Evolutionary conservation across 2,888 invertebrate genomes (phyloP).

Genomic region (Lithosia quadra): DNA sequence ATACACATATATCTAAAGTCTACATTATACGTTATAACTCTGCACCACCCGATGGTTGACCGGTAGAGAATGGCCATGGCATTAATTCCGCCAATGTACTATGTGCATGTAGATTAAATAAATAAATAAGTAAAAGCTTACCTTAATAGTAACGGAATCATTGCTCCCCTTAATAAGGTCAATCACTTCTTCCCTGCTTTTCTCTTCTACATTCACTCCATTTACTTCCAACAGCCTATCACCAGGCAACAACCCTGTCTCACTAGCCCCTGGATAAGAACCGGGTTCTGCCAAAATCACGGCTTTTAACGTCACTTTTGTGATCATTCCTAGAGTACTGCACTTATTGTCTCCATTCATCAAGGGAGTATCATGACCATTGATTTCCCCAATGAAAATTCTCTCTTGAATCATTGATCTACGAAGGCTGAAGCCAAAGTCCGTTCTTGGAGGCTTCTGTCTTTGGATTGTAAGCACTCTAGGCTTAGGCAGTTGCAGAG

Average conservation of each 20-base stretch:
- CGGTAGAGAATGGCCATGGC: too few species aligned
- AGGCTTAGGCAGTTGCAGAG: constrained; percentile 90
- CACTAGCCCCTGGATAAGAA: constrained; percentile 90
- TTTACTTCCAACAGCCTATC: constrained; percentile 97
- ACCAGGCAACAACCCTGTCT: constrained; percentile 96
- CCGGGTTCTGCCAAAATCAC: constrained; percentile 97
- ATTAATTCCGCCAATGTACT: too few species aligned
- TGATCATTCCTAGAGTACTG: constrained; percentile 70
- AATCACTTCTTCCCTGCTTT: constrained; percentile 96
- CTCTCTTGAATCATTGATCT: constrained; percentile 94
- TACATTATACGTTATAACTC: too few species aligned
- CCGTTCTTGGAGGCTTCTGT: constrained; percentile 94
- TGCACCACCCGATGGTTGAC: too few species aligned
- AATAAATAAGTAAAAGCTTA: constrained; percentile 79
- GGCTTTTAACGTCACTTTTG: constrained; percentile 88
- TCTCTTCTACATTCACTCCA: constrained; percentile 93
- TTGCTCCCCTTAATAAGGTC: constrained; percentile 96
- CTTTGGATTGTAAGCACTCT: constrained; percentile 92
- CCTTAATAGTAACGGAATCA: constrained; percentile 94
- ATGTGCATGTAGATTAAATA: too few species aligned
- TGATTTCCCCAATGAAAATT: constrained; percentile 75
- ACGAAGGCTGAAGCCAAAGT: constrained; percentile 97
- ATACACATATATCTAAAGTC: too few species aligned
- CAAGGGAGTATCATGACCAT: constrained; percentile 71
- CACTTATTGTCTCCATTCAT: constrained; percentile 77